Evolutionary conservation across 2,113 vertebrate species (phyloP).

Genomic region (Protobothrops mucrosquamatus): DNA sequence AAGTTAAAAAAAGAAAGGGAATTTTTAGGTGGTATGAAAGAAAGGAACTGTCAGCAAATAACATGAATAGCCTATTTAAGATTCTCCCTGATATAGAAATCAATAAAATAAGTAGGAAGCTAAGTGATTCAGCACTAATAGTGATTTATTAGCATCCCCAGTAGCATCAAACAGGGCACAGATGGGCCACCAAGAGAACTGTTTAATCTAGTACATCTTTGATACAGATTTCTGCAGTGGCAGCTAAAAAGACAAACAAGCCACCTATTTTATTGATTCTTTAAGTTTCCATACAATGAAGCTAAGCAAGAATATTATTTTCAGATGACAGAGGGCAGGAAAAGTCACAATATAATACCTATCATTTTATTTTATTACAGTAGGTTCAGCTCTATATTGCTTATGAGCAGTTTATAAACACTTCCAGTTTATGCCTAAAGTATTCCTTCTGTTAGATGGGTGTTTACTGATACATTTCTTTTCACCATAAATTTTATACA

Average conservation of each 20-base stretch:
- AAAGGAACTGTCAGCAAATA: background rate
- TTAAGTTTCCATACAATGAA: background rate
- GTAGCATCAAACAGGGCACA: background rate
- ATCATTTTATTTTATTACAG: background rate
- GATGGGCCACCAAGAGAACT: background rate
- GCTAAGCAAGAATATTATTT: background rate
- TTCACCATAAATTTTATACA: background rate
- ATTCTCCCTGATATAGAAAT: background rate
- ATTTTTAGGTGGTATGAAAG: background rate
- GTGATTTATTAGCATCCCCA: background rate
- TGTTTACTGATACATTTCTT: background rate
- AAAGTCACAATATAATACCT: background rate
- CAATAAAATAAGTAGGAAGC: background rate
- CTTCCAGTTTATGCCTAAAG: background rate
- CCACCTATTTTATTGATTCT: background rate
- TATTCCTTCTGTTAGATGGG: background rate
- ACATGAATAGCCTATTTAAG: background rate
- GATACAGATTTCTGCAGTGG: background rate
- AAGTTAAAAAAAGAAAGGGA: conserved; percentile 13
- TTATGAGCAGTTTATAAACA: background rate
- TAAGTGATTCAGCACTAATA: background rate
- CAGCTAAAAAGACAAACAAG: background rate
- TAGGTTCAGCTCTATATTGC: background rate
- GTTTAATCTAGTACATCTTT: background rate
- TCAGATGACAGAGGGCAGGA: background rate